Evolutionary conservation across 2,797 vertebrate species (phyloP), one percentile per base, ranked within the genome.

Genomic region (Neosalanx taihuensis): DNA sequence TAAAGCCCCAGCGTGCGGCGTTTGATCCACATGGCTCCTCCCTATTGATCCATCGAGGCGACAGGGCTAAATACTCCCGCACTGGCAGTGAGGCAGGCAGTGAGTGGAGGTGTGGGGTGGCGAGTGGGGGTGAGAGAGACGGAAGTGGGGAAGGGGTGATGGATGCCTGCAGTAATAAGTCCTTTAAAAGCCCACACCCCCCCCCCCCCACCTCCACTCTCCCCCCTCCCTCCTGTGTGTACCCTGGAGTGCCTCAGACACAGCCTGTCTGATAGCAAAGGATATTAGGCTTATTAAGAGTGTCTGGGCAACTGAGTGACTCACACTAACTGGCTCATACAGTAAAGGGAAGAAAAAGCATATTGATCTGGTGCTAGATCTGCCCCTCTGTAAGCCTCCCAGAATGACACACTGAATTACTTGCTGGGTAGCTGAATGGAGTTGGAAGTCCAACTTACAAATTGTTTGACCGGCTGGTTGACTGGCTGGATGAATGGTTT

Each of bases 161-260:
- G 59, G 33, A 67, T 75, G 79, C 71, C 81, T 70, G 57, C 58
- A 17, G 76, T 80, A 76, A 78, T 85, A 87, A 83, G 74, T 81
- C 62, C 71, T 76, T 88, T 81, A 82, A 83, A 81, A 82, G 41
- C 41, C 10, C n/a, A n/a, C n/a, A n/a, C 81, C 76, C 75, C 71
- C 26, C 56, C 71, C 72, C 72, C 70, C 78, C 66, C 76, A 80
- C 79, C 81, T 65, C 79, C 73, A 1, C 30, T 7, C 61, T 7
- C 61, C 61, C 18, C 17, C 62, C 33, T n/a, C 60, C 4, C 9
- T 23, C 63, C 41, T 33, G 31, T 64, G 18, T 64, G 63, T 84
- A 87, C 84, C 84, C 73, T 80, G 79, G 67, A 78, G 73, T 33
- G 63, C 74, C 79, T 81, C 84, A 86, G 79, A 86, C 79, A 70